phyloP scores from a whole-genome alignment of 2,888 invertebrate species.

The Latrodectus elegans region DNA sequence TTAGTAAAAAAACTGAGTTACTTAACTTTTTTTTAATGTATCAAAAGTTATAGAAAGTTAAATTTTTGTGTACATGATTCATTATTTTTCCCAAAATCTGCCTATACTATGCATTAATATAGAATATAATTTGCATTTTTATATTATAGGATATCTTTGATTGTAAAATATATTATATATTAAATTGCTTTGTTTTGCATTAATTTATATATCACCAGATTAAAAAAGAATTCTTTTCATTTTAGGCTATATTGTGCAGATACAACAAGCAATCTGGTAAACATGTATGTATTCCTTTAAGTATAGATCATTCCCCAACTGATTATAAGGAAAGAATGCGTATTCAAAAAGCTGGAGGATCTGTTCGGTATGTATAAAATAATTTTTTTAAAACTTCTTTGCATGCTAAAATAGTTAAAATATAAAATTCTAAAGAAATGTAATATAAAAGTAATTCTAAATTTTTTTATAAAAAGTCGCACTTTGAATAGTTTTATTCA shows the following conservation, averaged over 20 bases:
- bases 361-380: slow-evolving; percentile 75
- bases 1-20: too few relatives aligned
- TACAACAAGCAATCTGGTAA: slow-evolving; percentile 73
- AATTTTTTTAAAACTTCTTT: neutral
- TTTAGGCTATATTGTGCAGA: slow-evolving; percentile 76
- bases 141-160: too few relatives aligned
- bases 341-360: slow-evolving; percentile 77
- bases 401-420: too few relatives aligned
- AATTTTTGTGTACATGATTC: too few relatives aligned
- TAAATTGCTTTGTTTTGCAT: slow-evolving; percentile 12
- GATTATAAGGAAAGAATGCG: slow-evolving; percentile 77
- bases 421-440: neutral
- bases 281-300: slow-evolving; percentile 75
- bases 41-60: too few relatives aligned
- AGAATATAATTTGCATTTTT: too few relatives aligned
- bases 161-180: neutral
- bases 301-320: slow-evolving; percentile 77
- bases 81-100: too few relatives aligned
- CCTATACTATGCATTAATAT: too few relatives aligned
- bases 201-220: neutral
- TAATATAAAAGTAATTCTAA: neutral
- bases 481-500: neutral
- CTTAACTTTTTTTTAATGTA: too few relatives aligned
- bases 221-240: slow-evolving; percentile 28
- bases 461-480: neutral